Evolutionary conservation across 37 sponge, comb jelly and placozoan species (phyloP), one percentile per base, ranked within the genome.

Genomic region (Tethya wilhelma): DNA sequence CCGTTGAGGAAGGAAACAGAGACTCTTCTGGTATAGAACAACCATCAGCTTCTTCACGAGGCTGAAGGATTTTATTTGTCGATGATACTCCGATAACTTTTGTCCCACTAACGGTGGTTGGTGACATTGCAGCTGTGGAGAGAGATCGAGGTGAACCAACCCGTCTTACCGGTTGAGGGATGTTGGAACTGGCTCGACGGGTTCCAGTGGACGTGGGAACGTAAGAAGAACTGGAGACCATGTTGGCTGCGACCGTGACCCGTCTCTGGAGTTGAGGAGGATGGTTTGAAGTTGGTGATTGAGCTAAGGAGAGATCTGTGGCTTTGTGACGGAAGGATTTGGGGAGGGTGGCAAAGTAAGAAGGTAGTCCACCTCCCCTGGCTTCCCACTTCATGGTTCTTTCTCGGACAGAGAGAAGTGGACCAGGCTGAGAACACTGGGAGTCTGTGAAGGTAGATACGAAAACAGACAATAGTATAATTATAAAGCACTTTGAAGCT

Each of bases 311-410:
- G 4, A 49, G 40, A 28, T 67, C 66, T 4, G 32, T 43, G 4
- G 53, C 69, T 33, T 79, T 79, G 57, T 64, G 57, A 5, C 79
- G 67, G 41, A 81, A 81, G 19, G 72, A 71, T 37, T 71, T 71
- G 30, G 82, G 82, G 6, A 81, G 82, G 11, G 82, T 81, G 28
- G 42, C 11, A 29, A 81, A 81, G 33, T 70, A 62, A 2, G 82
- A 81, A 5, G 82, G 73, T 8, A 72, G 44, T 25, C 71, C 85
- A 14, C 70, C 62, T 41, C 85, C 85, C 70, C 85, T 34, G 0
- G 69, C 77, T 38, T 84, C 85, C 85, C 85, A 84, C 14, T 45
- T 29, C 38, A 71, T 63, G 4, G 85, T 77, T 36, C 85, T 57
- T 41, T 84, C 85, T 59, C 70, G 56, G 28, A 84, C 85, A 5